Percentiles rank a stretch among this genome's conserved stretches.
phyloP scores from a whole-genome alignment of 2,113 vertebrate genomes.

The Cromileptes altivelis region DNA sequence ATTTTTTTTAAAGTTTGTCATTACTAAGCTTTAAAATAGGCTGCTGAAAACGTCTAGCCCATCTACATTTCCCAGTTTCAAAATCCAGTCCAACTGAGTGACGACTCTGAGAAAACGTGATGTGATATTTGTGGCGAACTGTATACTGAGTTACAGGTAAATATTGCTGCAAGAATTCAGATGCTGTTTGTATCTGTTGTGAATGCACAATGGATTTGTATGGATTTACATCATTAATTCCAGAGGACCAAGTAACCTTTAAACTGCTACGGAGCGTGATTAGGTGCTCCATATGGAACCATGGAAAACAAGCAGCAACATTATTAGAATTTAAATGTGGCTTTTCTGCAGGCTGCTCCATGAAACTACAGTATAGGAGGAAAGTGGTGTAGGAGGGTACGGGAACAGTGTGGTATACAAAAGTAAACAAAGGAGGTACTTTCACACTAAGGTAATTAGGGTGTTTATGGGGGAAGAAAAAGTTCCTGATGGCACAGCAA shows the following conservation, averaged over 20 bases:
- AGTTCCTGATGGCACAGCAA: slow-evolving; percentile 62
- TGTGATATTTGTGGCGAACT: neutral
- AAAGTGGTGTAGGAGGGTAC: slow-evolving; percentile 37
- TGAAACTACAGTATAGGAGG: slow-evolving; percentile 23
- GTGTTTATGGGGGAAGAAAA: slow-evolving; percentile 67
- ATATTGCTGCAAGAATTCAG: neutral
- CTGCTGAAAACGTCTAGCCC: no score
- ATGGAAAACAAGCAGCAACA: slow-evolving; percentile 18
- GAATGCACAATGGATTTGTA: neutral
- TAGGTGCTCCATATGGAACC: slow-evolving; percentile 19
- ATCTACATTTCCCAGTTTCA: no score
- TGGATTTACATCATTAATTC: neutral
- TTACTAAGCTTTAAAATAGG: no score
- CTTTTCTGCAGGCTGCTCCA: slow-evolving; percentile 37
- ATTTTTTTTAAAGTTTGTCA: no score
- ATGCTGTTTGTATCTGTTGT: neutral
- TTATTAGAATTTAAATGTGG: slow-evolving; percentile 29
- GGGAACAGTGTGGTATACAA: slow-evolving; percentile 46
- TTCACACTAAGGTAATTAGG: slow-evolving; percentile 78
- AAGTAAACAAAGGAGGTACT: slow-evolving; percentile 73
- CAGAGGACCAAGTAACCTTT: slow-evolving; percentile 2
- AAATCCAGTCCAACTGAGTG: no score
- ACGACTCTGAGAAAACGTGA: neutral
- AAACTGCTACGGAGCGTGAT: slow-evolving; percentile 5
- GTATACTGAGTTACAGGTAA: neutral